Conservation (phyloP, 1,140 invertebrate genomes). For the Rhizoglyphus robini region DNA sequence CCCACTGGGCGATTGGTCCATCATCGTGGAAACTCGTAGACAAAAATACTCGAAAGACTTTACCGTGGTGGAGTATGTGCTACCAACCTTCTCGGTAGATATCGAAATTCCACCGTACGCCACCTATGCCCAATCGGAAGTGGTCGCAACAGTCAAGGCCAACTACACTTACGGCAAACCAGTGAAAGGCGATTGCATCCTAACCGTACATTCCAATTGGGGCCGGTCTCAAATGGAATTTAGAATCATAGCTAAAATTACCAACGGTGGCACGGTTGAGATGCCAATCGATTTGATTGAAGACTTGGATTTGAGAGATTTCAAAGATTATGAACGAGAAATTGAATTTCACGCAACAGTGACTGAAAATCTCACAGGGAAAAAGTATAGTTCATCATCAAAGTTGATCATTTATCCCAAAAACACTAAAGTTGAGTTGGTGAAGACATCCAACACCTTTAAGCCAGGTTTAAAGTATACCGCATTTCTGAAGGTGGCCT, state of each 20-base stretch:
- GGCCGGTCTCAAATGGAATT: conserved; percentile 27
- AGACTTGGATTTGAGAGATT: conserved; percentile 26
- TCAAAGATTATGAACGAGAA: conserved; percentile 40
- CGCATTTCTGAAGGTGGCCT: conserved; percentile 59
- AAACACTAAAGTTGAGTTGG: conserved; percentile 64
- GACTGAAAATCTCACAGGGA: conserved; percentile 60
- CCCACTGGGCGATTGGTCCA: no score
- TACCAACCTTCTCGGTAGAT: no score
- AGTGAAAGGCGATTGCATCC: no score
- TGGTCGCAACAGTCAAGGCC: no score
- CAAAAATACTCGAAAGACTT: conserved; percentile 43
- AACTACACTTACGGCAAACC: no score
- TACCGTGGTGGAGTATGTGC: no score
- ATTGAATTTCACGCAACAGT: conserved; percentile 61
- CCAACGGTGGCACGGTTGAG: conserved; percentile 25
- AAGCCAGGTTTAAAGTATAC: conserved; percentile 71
- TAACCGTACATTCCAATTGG: no score
- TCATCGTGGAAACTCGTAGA: no score
- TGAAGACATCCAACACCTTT: conserved; percentile 65
- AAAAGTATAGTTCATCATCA: conserved; percentile 61
- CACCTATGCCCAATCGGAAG: no score
- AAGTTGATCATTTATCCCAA: conserved; percentile 59
- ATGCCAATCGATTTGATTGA: conserved; percentile 26
- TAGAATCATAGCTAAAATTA: conserved; percentile 22
- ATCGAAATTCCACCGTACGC: no score